These are phyloP conservation scores for Meteorus colon DNA, from an alignment of 2,888 invertebrate species.

Conservation along the genomic window DNA sequence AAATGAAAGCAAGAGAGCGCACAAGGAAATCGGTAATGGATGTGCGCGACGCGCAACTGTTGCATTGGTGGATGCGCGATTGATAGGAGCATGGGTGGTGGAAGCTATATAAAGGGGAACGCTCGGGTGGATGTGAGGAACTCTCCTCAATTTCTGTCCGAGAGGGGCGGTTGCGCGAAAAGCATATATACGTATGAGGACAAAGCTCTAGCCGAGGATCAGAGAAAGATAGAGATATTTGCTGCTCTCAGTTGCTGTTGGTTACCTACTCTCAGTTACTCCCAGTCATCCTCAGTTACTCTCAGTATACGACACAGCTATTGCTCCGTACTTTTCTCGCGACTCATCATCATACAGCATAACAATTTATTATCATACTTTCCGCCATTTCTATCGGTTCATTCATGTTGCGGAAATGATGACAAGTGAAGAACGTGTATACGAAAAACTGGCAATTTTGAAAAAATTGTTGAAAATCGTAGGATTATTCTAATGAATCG, in stretches of 20 bases:
- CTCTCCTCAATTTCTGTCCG: slow-evolving; percentile 17
- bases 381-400: not conserved
- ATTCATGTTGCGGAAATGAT: not conserved
- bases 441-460: not conserved
- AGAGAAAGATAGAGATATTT: slow-evolving; percentile 51
- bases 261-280: not conserved
- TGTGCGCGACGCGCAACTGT: slow-evolving; percentile 69
- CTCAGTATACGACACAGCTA: slow-evolving; percentile 52
- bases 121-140: slow-evolving; percentile 25
- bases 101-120: slow-evolving; percentile 32
- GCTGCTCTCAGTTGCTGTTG: slow-evolving; percentile 38
- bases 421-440: not conserved
- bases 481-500: not conserved
- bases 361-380: not conserved
- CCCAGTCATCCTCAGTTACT: slow-evolving; percentile 2
- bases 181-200: slow-evolving; percentile 44
- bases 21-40: slow-evolving; percentile 49
- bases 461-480: not conserved
- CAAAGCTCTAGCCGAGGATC: slow-evolving; percentile 41
- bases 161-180: slow-evolving; percentile 32
- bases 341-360: slow-evolving; percentile 54
- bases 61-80: slow-evolving; percentile 71
- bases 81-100: slow-evolving; percentile 59
- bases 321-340: slow-evolving; percentile 62
- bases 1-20: not conserved